These are phyloP conservation scores for Mustela erminea DNA, from an alignment of 2,797 vertebrate genomes.

Conservation along the genomic window DNA sequence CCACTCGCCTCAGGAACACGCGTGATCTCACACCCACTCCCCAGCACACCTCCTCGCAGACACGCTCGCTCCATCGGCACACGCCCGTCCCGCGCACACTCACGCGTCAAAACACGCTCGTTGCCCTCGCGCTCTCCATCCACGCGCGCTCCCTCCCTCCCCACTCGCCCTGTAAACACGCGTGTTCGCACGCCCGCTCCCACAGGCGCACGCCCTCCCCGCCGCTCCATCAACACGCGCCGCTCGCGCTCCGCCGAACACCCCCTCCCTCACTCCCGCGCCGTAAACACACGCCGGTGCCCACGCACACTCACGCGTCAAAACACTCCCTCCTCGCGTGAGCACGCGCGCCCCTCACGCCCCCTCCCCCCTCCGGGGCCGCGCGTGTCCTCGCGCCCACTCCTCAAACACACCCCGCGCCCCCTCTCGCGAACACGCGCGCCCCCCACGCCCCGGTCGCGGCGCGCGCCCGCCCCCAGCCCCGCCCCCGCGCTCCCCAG, in stretches of 20 bases:
- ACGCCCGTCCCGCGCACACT: not conserved
- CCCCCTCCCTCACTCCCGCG: not conserved
- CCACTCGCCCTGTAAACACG: not conserved
- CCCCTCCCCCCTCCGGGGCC: not conserved
- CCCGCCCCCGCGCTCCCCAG: conserved; percentile 47
- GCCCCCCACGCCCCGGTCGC: not conserved
- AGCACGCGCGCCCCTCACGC: not conserved
- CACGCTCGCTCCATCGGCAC: not conserved
- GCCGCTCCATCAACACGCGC: not conserved
- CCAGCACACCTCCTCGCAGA: not conserved
- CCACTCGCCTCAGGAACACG: not conserved
- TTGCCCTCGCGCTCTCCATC: not conserved
- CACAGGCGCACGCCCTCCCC: not conserved
- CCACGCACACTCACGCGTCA: not conserved
- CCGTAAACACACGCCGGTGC: not conserved
- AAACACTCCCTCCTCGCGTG: not conserved
- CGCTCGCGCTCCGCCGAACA: not conserved
- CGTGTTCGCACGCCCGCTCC: not conserved
- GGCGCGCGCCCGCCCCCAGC: conserved; percentile 28
- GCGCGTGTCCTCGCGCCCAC: not conserved
- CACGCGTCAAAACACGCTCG: not conserved
- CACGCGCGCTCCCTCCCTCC: not conserved
- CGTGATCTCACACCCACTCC: not conserved
- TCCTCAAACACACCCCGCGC: not conserved
- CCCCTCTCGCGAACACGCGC: conserved; percentile 29